Conservation (phyloP, 2,797 vertebrate species). For the Macropodus opercularis region DNA sequence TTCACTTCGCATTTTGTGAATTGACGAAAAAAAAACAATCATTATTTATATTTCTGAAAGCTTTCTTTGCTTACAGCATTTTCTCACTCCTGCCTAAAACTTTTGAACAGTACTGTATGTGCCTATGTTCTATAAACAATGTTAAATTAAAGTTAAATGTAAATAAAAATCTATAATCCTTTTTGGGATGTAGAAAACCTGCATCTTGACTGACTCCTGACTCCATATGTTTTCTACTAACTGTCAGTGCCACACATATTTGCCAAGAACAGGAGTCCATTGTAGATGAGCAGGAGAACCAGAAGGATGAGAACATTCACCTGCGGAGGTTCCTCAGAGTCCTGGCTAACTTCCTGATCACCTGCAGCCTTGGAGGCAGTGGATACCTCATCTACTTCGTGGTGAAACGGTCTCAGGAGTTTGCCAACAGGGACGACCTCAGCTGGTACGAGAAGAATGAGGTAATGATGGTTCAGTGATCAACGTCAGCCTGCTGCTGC, state of each 20-base stretch:
- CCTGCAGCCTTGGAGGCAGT: slow-evolving; percentile 93
- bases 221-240: neutral
- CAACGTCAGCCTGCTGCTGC: neutral
- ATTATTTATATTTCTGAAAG: no score
- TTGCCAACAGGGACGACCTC: slow-evolving; percentile 86
- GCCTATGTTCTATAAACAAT: no score
- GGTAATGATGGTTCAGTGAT: slow-evolving; percentile 73
- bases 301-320: slow-evolving; percentile 97
- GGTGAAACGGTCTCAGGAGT: slow-evolving; percentile 96
- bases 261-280: slow-evolving; percentile 90
- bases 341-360: slow-evolving; percentile 92
- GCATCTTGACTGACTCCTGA: no score
- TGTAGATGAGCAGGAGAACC: slow-evolving; percentile 97
- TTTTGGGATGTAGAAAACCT: no score
- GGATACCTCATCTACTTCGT: slow-evolving; percentile 99
- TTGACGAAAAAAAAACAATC: no score
- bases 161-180: no score
- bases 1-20: no score
- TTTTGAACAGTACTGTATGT: no score
- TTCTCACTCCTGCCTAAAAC: no score
- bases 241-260: neutral
- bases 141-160: no score
- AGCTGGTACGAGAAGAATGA: slow-evolving; percentile 99
- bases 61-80: no score
- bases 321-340: slow-evolving; percentile 93